These are phyloP conservation scores for Lethenteron reissneri DNA, from an alignment of 2,113 vertebrate genomes.

Conservation along the genomic window DNA sequence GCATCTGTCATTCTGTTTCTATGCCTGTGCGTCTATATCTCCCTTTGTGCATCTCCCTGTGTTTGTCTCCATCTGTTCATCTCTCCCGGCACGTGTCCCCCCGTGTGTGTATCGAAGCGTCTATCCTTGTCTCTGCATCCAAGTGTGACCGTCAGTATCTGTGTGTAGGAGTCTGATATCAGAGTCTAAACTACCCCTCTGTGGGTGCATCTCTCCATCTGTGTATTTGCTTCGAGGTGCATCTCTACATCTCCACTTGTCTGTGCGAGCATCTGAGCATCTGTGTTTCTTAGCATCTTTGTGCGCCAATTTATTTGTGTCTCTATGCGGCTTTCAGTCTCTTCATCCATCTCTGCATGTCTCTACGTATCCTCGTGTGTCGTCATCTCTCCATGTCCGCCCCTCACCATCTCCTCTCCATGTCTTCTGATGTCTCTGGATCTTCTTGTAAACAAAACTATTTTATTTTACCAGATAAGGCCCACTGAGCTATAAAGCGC, in stretches of 20 bases:
- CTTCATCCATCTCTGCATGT: not conserved
- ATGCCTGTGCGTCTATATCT: not conserved
- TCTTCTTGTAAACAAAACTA: no score
- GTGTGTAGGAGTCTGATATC: not conserved
- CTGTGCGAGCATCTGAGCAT: not conserved
- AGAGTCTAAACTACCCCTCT: no score
- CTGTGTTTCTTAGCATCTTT: not conserved
- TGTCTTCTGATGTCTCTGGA: no score
- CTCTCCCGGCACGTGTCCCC: not conserved
- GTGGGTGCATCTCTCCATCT: no score
- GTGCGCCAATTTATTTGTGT: constrained; percentile 4
- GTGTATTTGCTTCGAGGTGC: not conserved
- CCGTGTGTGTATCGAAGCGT: not conserved
- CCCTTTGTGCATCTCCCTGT: not conserved
- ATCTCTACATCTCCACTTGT: not conserved
- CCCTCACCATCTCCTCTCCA: no score
- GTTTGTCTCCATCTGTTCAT: not conserved
- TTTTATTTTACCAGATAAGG: no score
- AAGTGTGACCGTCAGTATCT: not conserved
- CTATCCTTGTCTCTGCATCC: not conserved
- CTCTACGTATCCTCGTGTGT: constrained; percentile 5
- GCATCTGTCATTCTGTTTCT: not conserved
- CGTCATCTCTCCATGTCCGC: not conserved
- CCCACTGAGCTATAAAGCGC: no score
- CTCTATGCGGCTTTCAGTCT: constrained; percentile 4